Percentiles rank a stretch among this genome's conserved stretches.
Conservation (phyloP, 2,888 invertebrate species). For the Drosophila colorata region DNA sequence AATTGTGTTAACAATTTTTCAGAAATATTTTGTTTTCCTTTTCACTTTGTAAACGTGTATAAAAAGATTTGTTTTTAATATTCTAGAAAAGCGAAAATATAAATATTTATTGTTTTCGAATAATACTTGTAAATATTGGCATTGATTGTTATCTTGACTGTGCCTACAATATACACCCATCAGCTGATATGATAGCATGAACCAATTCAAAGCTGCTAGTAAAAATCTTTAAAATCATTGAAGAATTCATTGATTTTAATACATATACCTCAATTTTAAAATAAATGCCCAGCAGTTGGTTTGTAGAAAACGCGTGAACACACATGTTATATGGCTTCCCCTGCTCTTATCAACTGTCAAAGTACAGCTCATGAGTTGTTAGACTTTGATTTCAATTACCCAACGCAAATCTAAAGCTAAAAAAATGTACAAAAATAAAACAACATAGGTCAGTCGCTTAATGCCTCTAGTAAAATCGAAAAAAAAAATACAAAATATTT, state of each 20-base stretch:
- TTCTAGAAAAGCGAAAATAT: neutral
- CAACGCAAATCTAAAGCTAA: slow-evolving; percentile 10
- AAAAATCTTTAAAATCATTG: neutral
- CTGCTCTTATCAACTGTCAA: slow-evolving; percentile 22
- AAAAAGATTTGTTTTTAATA: no score
- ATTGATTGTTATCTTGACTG: neutral
- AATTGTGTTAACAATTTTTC: neutral
- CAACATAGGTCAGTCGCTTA: slow-evolving; percentile 28
- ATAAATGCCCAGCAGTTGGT: neutral
- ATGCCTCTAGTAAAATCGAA: slow-evolving; percentile 4
- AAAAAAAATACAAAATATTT: neutral
- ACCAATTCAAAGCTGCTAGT: neutral
- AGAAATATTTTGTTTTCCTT: no score
- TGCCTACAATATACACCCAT: neutral
- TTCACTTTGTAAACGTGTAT: no score
- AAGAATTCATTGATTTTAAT: neutral
- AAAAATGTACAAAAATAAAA: slow-evolving; percentile 19
- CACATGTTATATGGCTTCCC: neutral
- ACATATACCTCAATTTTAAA: no score
- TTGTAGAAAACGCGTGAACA: neutral
- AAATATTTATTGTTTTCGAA: neutral
- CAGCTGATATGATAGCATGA: neutral
- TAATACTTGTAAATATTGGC: neutral
- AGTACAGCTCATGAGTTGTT: neutral
- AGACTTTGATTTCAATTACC: slow-evolving; percentile 35